A percentile compares a stretch with the other conserved stretches of the same genome.
Conservation (phyloP, 2,888 invertebrate species). For the Eupithecia pulchellata region DNA sequence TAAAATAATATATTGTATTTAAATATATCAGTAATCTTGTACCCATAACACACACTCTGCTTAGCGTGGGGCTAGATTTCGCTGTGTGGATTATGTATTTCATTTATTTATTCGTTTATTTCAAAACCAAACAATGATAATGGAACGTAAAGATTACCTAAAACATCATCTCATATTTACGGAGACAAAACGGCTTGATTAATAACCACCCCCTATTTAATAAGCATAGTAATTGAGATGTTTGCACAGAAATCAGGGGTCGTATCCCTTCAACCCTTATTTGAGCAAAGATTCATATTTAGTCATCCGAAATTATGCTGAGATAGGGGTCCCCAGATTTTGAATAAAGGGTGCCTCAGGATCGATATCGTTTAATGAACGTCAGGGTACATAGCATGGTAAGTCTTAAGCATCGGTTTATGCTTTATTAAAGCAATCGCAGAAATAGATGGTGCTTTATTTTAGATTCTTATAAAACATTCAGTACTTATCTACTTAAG, state of each 20-base stretch:
- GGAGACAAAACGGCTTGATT: slow-evolving; percentile 64
- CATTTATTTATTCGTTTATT: too few species aligned
- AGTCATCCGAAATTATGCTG: slow-evolving; percentile 80
- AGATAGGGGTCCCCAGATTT: slow-evolving; percentile 54
- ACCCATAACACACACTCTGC: too few species aligned
- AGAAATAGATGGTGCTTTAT: too few species aligned
- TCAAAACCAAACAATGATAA: background rate
- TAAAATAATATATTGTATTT: too few species aligned
- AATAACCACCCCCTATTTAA: slow-evolving; percentile 77
- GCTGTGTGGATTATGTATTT: too few species aligned
- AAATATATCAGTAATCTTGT: too few species aligned
- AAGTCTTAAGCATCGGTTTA: background rate
- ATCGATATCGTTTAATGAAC: slow-evolving; percentile 27
- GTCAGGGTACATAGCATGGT: slow-evolving; percentile 5
- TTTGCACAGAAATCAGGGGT: slow-evolving; percentile 70
- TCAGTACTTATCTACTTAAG: too few species aligned
- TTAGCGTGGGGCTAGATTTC: too few species aligned
- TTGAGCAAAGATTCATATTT: slow-evolving; percentile 75
- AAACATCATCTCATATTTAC: slow-evolving; percentile 48
- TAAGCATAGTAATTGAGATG: slow-evolving; percentile 83
- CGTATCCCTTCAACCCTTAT: slow-evolving; percentile 61
- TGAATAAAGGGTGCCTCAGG: slow-evolving; percentile 46
- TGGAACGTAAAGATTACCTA: slow-evolving; percentile 4
- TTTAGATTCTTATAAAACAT: too few species aligned
- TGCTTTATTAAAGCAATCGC: too few species aligned